phyloP scores from a whole-genome alignment of 1,140 invertebrate species.

The Drosophila yakuba region DNA sequence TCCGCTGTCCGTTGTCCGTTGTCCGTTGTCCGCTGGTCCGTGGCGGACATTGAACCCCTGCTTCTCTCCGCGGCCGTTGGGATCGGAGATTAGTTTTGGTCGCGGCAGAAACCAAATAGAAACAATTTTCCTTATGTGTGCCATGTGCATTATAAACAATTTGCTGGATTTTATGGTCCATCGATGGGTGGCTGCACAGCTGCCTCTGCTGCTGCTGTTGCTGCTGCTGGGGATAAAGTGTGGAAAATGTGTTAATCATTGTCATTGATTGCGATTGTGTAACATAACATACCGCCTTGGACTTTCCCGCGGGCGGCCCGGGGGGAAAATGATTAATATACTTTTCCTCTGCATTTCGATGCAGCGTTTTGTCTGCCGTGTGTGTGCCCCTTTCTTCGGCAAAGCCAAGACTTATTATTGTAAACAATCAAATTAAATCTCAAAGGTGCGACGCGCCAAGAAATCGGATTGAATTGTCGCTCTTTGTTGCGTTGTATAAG shows the following conservation, averaged over 20 bases:
- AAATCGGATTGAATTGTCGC: slow-evolving; percentile 54
- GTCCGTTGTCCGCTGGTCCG: slow-evolving; percentile 12
- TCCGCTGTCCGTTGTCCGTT: neutral
- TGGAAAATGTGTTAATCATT: slow-evolving; percentile 56
- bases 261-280: slow-evolving; percentile 49
- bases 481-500: slow-evolving; percentile 59
- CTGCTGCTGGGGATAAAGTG: slow-evolving; percentile 26
- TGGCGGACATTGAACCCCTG: slow-evolving; percentile 44
- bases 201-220: neutral
- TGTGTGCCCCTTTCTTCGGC: slow-evolving; percentile 28
- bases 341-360: slow-evolving; percentile 42
- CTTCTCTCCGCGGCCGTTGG: slow-evolving; percentile 17
- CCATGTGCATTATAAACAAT: slow-evolving; percentile 53
- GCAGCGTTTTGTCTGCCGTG: slow-evolving; percentile 11
- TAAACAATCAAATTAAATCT: slow-evolving; percentile 54
- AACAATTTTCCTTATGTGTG: slow-evolving; percentile 53
- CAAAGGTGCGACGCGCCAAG: slow-evolving; percentile 49
- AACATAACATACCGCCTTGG: slow-evolving; percentile 30
- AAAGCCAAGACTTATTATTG: slow-evolving; percentile 73
- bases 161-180: slow-evolving; percentile 51
- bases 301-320: slow-evolving; percentile 38
- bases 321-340: slow-evolving; percentile 53
- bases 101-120: slow-evolving; percentile 36
- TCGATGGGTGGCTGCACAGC: slow-evolving; percentile 28
- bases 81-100: slow-evolving; percentile 40